Evolutionary conservation across 1,140 invertebrate species (phyloP).

Genomic region (Hycleus cichorii): DNA sequence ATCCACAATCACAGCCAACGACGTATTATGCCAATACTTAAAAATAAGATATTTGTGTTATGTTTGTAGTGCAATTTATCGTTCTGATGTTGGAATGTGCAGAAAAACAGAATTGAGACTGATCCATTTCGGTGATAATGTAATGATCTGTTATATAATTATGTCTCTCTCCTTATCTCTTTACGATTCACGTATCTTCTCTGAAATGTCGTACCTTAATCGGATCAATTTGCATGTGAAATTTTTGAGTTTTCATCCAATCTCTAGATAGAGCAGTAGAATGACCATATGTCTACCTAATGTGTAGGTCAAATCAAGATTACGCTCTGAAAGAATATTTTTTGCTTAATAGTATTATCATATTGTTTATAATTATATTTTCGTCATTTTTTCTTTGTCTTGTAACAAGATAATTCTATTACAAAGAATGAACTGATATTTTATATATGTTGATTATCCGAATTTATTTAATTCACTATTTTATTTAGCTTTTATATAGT

Average conservation of each 20-base stretch:
- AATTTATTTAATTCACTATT: background rate
- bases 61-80: conserved; percentile 8
- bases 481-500: conserved; percentile 1
- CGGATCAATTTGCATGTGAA: too few relatives aligned
- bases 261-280: too few relatives aligned
- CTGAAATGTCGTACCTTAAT: too few relatives aligned
- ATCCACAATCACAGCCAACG: background rate
- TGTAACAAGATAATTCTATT: conserved; percentile 8
- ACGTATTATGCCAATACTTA: conserved; percentile 6
- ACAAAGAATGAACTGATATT: conserved; percentile 9
- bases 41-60: background rate
- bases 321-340: background rate
- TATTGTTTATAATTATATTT: conserved; percentile 7
- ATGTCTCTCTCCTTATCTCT: background rate
- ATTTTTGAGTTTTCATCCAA: too few relatives aligned
- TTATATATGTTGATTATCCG: background rate
- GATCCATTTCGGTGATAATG: background rate
- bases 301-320: too few relatives aligned
- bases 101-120: too few relatives aligned
- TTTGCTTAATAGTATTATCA: conserved; percentile 14
- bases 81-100: too few relatives aligned
- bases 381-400: conserved; percentile 2
- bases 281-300: too few relatives aligned
- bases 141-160: conserved; percentile 1
- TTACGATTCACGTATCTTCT: too few relatives aligned